A percentile compares a stretch with the other conserved stretches of the same genome.
These are phyloP conservation scores for Epizoanthus fatuus DNA, from an alignment of 92 coral and sea anemone genomes.

Conservation along the genomic window DNA sequence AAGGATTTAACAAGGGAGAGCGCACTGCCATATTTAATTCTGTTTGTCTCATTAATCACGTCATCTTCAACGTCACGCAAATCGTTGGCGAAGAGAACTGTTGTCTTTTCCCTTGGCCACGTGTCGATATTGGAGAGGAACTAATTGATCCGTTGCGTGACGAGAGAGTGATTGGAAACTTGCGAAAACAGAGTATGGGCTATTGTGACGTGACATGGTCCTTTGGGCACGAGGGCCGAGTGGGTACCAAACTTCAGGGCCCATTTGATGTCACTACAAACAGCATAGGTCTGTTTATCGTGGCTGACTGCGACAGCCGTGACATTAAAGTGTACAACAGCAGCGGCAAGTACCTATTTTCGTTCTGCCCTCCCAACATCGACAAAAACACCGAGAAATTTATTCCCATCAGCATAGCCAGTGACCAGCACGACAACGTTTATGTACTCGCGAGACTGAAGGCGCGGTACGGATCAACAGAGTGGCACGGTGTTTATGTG, in stretches of 20 bases:
- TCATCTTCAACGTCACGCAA: slow-evolving; percentile 40
- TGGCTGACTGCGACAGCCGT: slow-evolving; percentile 47
- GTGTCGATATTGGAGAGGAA: slow-evolving; percentile 35
- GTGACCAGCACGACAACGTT: slow-evolving; percentile 46
- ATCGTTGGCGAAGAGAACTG: slow-evolving; percentile 17
- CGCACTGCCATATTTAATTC: slow-evolving; percentile 1
- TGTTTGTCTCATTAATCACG: slow-evolving; percentile 31
- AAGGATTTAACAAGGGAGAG: slow-evolving; percentile 12
- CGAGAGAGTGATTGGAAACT: slow-evolving; percentile 43
- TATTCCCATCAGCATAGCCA: slow-evolving; percentile 41
- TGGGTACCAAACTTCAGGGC: slow-evolving; percentile 38
- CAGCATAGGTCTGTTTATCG: slow-evolving; percentile 39
- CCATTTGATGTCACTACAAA: slow-evolving; percentile 34
- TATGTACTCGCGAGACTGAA: slow-evolving; percentile 43
- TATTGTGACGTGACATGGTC: slow-evolving; percentile 50
- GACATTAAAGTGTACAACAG: slow-evolving; percentile 43
- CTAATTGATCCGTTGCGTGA: slow-evolving; percentile 54
- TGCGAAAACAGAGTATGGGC: slow-evolving; percentile 35
- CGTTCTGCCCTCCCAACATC: slow-evolving; percentile 39
- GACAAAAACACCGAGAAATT: slow-evolving; percentile 31
- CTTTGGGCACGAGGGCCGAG: slow-evolving; percentile 49
- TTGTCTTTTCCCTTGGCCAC: slow-evolving; percentile 50
- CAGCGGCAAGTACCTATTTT: slow-evolving; percentile 31
- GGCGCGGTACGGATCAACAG: slow-evolving; percentile 42
- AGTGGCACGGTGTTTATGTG: slow-evolving; percentile 42